Evolutionary conservation across 2,797 vertebrate species (phyloP).

Genomic region (Columba guinea): DNA sequence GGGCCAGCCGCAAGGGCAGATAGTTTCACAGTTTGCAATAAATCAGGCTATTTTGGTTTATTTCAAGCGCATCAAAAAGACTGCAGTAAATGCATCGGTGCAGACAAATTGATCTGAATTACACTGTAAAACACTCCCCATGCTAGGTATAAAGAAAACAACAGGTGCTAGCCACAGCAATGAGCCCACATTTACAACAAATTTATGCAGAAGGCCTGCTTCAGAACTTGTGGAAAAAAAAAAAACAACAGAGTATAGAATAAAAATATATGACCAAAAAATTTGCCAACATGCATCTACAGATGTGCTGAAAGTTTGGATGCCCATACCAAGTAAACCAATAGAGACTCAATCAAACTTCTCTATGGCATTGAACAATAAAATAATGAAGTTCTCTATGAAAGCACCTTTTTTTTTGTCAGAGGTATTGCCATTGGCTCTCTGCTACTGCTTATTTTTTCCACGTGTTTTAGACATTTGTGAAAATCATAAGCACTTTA

Average conservation of each 20-base stretch:
- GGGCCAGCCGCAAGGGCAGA: neutral
- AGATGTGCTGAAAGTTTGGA: neutral
- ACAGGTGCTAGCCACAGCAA: neutral
- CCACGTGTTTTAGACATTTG: no score
- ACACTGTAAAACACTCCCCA: neutral
- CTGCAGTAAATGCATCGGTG: neutral
- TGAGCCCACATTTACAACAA: neutral
- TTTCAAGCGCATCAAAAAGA: neutral
- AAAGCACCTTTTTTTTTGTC: neutral
- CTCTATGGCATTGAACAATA: neutral
- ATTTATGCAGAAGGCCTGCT: neutral
- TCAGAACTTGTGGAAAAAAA: neutral
- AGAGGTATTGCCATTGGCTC: neutral
- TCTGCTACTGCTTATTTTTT: neutral
- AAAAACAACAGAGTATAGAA: neutral
- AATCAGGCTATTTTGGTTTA: neutral
- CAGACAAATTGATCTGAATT: neutral
- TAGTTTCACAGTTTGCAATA: neutral
- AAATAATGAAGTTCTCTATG: neutral
- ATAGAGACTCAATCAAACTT: neutral
- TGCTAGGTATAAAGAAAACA: neutral
- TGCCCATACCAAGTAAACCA: neutral
- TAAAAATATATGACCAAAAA: neutral
- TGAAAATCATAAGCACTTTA: neutral
- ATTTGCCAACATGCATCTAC: neutral